These are phyloP conservation scores for Hydractinia symbiolongicarpus DNA, from an alignment of 30 jellyfish, hydroid and myxozoan genomes.

Conservation along the genomic window DNA sequence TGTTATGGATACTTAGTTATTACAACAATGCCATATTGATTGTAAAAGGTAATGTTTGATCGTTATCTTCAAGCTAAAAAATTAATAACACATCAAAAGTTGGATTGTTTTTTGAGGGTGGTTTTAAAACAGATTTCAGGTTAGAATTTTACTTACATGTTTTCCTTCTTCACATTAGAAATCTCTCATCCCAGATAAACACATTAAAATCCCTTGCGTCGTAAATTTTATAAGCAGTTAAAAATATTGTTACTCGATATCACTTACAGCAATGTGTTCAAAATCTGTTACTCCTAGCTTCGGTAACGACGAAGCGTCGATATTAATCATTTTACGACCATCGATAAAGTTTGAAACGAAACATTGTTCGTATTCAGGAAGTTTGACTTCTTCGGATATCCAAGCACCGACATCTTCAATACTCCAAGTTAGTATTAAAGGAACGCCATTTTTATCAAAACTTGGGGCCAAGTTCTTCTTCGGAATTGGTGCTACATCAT, in stretches of 20 bases:
- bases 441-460: constrained; percentile 67
- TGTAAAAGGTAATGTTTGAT: too few species aligned
- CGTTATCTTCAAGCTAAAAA: too few species aligned
- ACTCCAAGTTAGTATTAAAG: constrained; percentile 72
- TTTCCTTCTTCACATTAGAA: too few species aligned
- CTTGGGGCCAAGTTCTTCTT: constrained; percentile 32
- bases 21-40: too few species aligned
- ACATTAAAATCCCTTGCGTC: too few species aligned
- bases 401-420: constrained; percentile 59
- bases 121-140: not conserved
- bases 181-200: too few species aligned
- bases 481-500: too few species aligned
- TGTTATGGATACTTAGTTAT: too few species aligned
- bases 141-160: not conserved
- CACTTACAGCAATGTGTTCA: constrained; percentile 55
- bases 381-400: constrained; percentile 47
- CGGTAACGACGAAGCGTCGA: constrained; percentile 72
- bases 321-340: constrained; percentile 55
- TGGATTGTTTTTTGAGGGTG: not conserved
- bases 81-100: not conserved
- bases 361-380: constrained; percentile 73
- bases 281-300: constrained; percentile 83
- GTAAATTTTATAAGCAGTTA: too few species aligned
- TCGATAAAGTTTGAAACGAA: constrained; percentile 44
- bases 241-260: too few species aligned